Evolutionary conservation across 2,888 invertebrate genomes (phyloP), one percentile per base, ranked within the genome.

Genomic region (Polydrusus cervinus): DNA sequence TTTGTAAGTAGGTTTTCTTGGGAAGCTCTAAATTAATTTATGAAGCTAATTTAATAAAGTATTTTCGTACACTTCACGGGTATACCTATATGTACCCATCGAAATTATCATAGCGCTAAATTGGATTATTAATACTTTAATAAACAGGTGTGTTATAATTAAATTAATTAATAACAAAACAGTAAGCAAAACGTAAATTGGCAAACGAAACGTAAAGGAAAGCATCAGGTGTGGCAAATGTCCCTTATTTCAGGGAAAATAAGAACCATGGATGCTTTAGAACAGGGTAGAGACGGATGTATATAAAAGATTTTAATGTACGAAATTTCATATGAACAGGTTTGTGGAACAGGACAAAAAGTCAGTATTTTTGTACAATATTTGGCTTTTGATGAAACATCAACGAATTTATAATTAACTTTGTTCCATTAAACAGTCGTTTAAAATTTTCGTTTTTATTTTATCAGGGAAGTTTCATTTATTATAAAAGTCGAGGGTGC

Each of bases 81-180:
- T 3, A 1, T 34, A n/a, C 13, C 14, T 57, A 60, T 10, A 8
- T 3, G 7, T 34, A n/a, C 13, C 14, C 34, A 60, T 10, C 13
- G 10, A 10, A 60, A 38, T 34, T 16, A 60, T 16, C 57, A 18
- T 38, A 18, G 38, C 57, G 34, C 57, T 18, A 60, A 60, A 60
- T 60, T 60, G 38, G 38, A 60, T 60, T 60, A 60, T 38, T 60
- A 57, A 68, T 68, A 57, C 57, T 14, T 11, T 14, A 53, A 40
- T 30, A 25, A 49, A n/a, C 68, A 68, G 68, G 53, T 68, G 68
- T 68, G 45, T 18, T 9, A 38, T 68, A 68, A 68, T 68, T 68
- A 68, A 68, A 68, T 68, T 67, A 67, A 53, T 18, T 53, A 57
- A 49, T 68, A 68, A 68, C 68, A 57, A 43, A 34, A 60, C 38